Evolutionary conservation across 2,888 invertebrate genomes (phyloP).

Genomic region (Pseudococcus longispinus): DNA sequence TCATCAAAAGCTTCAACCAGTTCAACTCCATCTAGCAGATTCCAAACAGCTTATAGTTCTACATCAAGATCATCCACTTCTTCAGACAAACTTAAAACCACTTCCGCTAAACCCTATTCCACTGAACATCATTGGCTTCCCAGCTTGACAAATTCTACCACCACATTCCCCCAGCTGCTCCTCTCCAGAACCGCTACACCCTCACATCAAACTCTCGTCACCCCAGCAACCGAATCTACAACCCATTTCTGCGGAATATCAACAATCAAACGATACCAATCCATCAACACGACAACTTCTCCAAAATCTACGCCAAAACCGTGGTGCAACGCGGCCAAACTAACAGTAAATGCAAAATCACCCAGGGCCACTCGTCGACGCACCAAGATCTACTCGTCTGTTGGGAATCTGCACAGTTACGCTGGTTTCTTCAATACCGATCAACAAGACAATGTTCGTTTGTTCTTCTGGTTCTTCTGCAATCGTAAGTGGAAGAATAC

Average conservation of each 20-base stretch:
- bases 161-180: too few relatives aligned
- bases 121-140: too few relatives aligned
- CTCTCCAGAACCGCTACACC: not conserved
- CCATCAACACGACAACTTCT: not conserved
- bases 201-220: not conserved
- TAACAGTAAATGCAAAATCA: not conserved
- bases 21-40: too few relatives aligned
- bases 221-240: not conserved
- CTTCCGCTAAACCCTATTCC: too few relatives aligned
- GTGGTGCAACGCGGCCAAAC: not conserved
- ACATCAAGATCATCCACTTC: too few relatives aligned
- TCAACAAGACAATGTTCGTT: slow-evolving; percentile 61
- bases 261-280: not conserved
- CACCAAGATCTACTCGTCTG: not conserved
- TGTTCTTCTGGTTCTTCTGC: slow-evolving; percentile 67
- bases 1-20: too few relatives aligned
- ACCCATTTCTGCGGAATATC: not conserved
- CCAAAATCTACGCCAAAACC: too few relatives aligned
- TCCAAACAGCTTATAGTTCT: too few relatives aligned
- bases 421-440: slow-evolving; percentile 49
- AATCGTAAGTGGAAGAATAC: slow-evolving; percentile 62
- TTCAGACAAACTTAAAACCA: too few relatives aligned
- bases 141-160: too few relatives aligned
- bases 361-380: not conserved
- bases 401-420: slow-evolving; percentile 10